Base-by-base conservation (phyloP, 2,113 vertebrate genomes). In the Haliaeetus leucogaster region DNA sequence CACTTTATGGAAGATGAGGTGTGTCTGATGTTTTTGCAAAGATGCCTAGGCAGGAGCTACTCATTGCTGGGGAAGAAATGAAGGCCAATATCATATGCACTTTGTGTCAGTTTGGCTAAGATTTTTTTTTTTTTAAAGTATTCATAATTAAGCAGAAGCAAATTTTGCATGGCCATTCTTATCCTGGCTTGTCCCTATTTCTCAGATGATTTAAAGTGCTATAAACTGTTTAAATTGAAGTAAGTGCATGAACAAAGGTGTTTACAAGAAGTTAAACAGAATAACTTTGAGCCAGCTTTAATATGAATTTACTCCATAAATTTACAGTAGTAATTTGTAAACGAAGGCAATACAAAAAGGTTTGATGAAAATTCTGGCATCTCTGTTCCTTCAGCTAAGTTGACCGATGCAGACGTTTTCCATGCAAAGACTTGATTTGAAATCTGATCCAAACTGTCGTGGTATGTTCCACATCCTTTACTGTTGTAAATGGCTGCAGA, bases 321-420 rank as follows among this genome's bases (percentile, higher is more conserved):
- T 87, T 42, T 71, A 45, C 5, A 32, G 18, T 32, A 72, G n/a
- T 40, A 52, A 62, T 8, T 63, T 76, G 22, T 67, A 47, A 67
- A n/a, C 34, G 29, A 18, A 17, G 9, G 21, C 36, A 59, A 17
- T 56, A 15, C 26, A 68, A 10, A 76, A 80, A 34, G 10, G 16
- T 73, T 43, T 91, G 20, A 30, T 2, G 0, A 0, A 89, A 65
- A 20, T 77, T 86, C 40, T 61, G 40, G 16, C 2, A 1, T 42
- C 52, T 86, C 55, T n/a, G 0, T 70, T 55, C 66, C 42, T 32
- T 82, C 62, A 55, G 19, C 27, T 32, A 59, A 67, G 18, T 18
- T 89, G 53, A 40, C 4, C 4, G 55, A 48, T 62, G 58, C 9
- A 50, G 42, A 13, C 6, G 1, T 89, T 95, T 50, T 67, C 79